Conservation (phyloP, 2,797 vertebrate genomes). For the Oreonectes daqikongensis region DNA sequence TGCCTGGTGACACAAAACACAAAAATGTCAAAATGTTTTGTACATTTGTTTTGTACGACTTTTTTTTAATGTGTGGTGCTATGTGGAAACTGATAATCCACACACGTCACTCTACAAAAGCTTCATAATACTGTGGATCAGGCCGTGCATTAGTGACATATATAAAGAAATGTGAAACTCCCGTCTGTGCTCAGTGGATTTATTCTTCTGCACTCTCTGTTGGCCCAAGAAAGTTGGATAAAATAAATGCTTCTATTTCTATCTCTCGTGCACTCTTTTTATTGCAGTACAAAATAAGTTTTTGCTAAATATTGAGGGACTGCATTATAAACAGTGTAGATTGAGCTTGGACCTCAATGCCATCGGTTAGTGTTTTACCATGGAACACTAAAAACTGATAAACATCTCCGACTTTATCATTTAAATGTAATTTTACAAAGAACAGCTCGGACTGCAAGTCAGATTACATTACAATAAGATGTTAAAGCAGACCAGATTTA, state of each 20-base stretch:
- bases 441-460: not conserved
- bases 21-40: too few relatives aligned
- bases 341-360: not conserved
- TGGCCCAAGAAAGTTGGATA: not conserved
- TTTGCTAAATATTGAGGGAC: not conserved
- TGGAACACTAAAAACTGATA: constrained; percentile 21
- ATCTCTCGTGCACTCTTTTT: not conserved
- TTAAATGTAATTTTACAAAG: not conserved
- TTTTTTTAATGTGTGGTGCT: too few relatives aligned
- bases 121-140: not conserved
- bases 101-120: not conserved
- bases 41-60: too few relatives aligned
- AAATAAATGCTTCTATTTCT: constrained; percentile 7
- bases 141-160: constrained; percentile 5
- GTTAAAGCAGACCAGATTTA: not conserved
- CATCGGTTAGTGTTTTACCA: constrained; percentile 14
- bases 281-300: not conserved
- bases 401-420: constrained; percentile 18
- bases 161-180: constrained; percentile 5
- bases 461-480: not conserved
- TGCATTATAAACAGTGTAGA: constrained; percentile 4
- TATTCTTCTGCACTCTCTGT: constrained; percentile 3
- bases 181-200: not conserved
- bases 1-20: constrained; percentile 65
- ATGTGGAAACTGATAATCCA: not conserved